Evolutionary conservation across 35 echinoderm and acorn worm species (phyloP).

Genomic region (Lytechinus pictus): DNA sequence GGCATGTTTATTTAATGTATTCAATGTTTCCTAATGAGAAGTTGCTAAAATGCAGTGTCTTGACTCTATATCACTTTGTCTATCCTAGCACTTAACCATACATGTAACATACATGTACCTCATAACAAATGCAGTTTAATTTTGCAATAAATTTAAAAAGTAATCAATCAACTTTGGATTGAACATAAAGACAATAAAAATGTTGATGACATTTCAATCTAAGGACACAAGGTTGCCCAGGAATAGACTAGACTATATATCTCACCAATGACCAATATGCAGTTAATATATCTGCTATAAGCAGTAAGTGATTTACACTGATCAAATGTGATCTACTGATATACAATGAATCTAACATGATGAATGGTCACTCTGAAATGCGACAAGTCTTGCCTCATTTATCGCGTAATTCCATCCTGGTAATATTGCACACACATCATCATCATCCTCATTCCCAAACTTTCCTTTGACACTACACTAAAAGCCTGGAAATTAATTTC

Average conservation of each 20-base stretch:
- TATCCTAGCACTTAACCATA: no score
- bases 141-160: no score
- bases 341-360: neutral
- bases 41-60: no score
- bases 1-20: no score
- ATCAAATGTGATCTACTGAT: neutral
- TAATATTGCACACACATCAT: neutral
- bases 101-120: no score
- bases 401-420: neutral
- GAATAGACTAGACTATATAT: neutral
- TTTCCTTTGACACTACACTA: neutral
- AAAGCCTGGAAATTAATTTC: neutral
- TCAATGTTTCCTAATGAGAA: no score
- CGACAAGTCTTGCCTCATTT: neutral
- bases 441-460: neutral
- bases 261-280: neutral
- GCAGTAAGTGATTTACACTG: neutral
- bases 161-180: neutral
- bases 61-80: no score
- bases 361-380: neutral
- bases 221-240: neutral
- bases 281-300: neutral
- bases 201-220: neutral
- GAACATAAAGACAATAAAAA: neutral
- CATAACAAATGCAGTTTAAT: no score